Percentiles rank a stretch among this genome's conserved stretches.
phyloP scores from a whole-genome alignment of 2,797 vertebrate species.

The Pseudocheirus occidentalis region DNA sequence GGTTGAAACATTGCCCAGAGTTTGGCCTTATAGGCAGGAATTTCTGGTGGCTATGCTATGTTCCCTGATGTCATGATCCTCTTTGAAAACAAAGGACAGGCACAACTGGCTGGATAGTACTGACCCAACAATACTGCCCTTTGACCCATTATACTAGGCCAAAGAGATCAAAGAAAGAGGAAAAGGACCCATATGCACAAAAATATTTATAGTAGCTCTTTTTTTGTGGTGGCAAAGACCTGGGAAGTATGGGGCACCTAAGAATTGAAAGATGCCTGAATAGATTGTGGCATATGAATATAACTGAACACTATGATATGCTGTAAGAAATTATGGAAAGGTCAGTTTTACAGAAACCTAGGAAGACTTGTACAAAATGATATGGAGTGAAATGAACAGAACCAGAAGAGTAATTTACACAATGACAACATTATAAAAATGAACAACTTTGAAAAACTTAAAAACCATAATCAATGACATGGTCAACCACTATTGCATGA shows the following conservation, averaged over 20 bases:
- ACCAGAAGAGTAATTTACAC: not conserved
- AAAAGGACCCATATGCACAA: not conserved
- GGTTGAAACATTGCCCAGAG: not conserved
- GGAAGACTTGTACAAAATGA: not conserved
- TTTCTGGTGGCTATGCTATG: not conserved
- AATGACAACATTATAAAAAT: not conserved
- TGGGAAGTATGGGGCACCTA: not conserved
- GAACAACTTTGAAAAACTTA: not conserved
- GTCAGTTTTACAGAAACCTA: not conserved
- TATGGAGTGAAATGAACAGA: not conserved
- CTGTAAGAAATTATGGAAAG: not conserved
- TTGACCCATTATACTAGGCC: too few relatives aligned
- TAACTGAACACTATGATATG: not conserved
- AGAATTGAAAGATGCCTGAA: not conserved
- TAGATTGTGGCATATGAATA: not conserved
- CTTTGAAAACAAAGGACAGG: too few relatives aligned
- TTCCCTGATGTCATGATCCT: not conserved
- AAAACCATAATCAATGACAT: not conserved
- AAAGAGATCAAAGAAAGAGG: not conserved
- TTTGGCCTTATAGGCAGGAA: not conserved
- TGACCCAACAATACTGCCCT: too few relatives aligned
- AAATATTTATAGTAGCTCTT: not conserved
- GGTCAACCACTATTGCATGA: not conserved
- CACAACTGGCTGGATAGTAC: too few relatives aligned
- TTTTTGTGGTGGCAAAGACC: not conserved